Conservation (phyloP, 2,113 vertebrate genomes). For the Triplophysa tibetana region DNA sequence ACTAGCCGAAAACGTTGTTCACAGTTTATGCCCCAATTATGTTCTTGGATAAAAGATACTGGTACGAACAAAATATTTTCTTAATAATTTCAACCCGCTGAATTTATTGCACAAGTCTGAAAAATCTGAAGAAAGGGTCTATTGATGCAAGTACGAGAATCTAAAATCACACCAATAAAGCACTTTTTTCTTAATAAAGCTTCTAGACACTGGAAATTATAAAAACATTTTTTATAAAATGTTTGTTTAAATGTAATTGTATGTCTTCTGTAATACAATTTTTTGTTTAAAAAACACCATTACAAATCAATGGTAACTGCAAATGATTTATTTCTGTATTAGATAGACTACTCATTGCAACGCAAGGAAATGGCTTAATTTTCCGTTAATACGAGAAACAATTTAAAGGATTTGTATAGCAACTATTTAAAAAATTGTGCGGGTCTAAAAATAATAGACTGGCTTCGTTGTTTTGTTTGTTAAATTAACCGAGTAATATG, state of each 20-base stretch:
- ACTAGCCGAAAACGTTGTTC: slow-evolving; percentile 42
- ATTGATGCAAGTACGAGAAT: background rate
- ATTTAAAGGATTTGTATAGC: background rate
- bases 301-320: no score
- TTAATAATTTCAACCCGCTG: background rate
- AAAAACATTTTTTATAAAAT: no score
- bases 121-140: background rate
- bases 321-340: background rate
- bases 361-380: background rate
- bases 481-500: background rate
- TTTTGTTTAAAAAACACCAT: no score
- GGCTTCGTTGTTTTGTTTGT: background rate
- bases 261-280: no score
- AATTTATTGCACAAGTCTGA: background rate
- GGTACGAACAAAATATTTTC: background rate
- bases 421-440: background rate
- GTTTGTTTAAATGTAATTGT: no score
- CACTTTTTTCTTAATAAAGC: no score
- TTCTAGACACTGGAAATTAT: no score
- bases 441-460: background rate
- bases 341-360: background rate
- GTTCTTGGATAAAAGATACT: background rate
- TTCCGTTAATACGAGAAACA: background rate
- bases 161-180: background rate
- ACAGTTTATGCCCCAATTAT: background rate